Evolutionary conservation across 2,113 vertebrate genomes (phyloP).

Genomic region (Mormyrus iriodes): DNA sequence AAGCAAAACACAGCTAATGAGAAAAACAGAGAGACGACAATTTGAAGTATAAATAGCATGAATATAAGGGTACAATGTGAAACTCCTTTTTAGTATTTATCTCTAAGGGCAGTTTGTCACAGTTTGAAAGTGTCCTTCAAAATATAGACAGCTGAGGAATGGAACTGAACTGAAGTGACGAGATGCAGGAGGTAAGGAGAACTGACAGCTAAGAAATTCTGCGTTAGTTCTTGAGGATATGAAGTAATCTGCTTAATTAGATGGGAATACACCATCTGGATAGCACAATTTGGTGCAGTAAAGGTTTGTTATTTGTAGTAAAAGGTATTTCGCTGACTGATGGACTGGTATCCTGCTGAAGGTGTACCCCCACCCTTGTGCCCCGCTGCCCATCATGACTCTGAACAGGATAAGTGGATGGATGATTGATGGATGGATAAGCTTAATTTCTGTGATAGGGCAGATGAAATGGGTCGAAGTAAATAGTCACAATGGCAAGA

Average conservation of each 20-base stretch:
- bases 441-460: background rate
- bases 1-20: background rate
- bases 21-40: background rate
- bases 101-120: background rate
- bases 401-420: background rate
- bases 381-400: background rate
- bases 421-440: background rate
- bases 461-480: background rate
- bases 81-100: background rate
- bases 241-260: background rate
- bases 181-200: background rate
- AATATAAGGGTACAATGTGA: background rate
- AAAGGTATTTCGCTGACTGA: background rate
- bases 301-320: background rate
- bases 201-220: background rate
- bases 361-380: background rate
- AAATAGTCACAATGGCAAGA: background rate
- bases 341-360: background rate
- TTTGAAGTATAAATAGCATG: background rate
- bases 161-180: background rate
- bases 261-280: background rate
- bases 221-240: background rate
- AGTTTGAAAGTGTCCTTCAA: background rate
- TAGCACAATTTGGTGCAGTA: background rate
- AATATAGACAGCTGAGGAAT: background rate